Base-by-base conservation (phyloP, 2,888 invertebrate species). In the Tiliacea aurago region DNA sequence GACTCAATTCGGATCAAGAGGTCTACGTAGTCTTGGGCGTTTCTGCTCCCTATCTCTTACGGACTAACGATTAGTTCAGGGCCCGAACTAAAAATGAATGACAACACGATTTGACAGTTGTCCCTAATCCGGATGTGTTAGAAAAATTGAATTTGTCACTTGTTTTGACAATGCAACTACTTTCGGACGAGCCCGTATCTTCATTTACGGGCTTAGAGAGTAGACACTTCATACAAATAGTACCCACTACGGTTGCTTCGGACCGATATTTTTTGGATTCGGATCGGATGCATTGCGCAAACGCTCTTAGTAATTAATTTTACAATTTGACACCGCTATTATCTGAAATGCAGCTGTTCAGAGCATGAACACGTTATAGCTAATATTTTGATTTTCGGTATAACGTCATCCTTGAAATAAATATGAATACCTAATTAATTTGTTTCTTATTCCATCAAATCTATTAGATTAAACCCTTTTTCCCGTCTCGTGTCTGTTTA, bases 321-420 rank as follows among this genome's bases (percentile, higher is more conserved):
- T 64, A 43, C n/a, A 11, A 43, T 56, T 76, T 73, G 47, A 23
- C 47, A 76, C 28, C 18, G 49, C 28, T 49, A 70, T 71, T 49
- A n/a, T 71, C 13, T 20, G n/a, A 71, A 59, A 37, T 70, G 65
- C 49, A 75, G 51, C 59, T 77, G 51, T 59, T 76, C 23, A 74
- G 2, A 53, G 1, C 15, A 76, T 10, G 45, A 76, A 41, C 51
- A 47, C 15, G 11, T 67, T 53, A 23, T 41, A 37, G 4, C 37
- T 77, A 49, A 13, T 76, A 49, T 61, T 61, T 69, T 55, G 13
- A n/a, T 70, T 43, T 62, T 55, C 15, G 43, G 28, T 53, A 41
- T 43, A 67, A 10, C 53, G 2, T 68, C 43, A 62, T 70, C 23
- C 47, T 55, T 70, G 33, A 61, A 78, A 76, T 78, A 45, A 56